Base-by-base conservation (phyloP, 2,888 invertebrate genomes). In the Pyrgus malvae region DNA sequence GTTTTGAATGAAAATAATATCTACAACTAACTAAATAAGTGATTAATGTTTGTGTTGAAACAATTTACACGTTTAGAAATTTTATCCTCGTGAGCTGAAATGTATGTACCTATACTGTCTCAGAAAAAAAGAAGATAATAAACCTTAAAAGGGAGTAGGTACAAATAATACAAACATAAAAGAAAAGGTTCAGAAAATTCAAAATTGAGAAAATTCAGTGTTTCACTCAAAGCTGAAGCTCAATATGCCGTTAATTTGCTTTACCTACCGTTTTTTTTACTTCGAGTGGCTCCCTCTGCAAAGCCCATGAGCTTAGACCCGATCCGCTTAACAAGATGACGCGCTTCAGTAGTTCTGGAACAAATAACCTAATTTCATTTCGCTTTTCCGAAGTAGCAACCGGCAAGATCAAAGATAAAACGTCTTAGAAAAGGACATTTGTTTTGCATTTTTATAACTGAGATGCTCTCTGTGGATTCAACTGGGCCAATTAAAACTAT, bases 251-350 rank as follows among this genome's bases (percentile, higher is more conserved):
- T 65, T 61, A 64, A 64, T 58, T 60, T 55, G 56, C 50, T 51
- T 49, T 56, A 54, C 61, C 57, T 63, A 89, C 91, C 78, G 92
- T 92, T 75, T 94, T 92, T 85, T 96, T 97, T 69, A 96, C 94
- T 69, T 93, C 92, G 46, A 96, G 91, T 23, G 96, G 96, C 76
- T 96, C 96, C 66, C 95, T 93, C 83, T 96, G 96, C 70, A 97
- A 92, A 59, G 97, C 97, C 97, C 97, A 98, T 27, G 97, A 97
- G 71, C 97, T 97, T 63, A 97, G 90, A 17, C 96, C 96, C 55
- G 97, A 97, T 56, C 98, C 97, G 76, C 97, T 97, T 78, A 97
- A 92, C 74, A 98, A 91, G 71, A 97, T 94, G 67, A 96, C 96
- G 65, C 97, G 94, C 86, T 95, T 95, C 77, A 98, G 93, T 66